These are phyloP conservation scores for Hirtodrosophila confusa DNA, from an alignment of 2,888 invertebrate species.

Conservation along the genomic window DNA sequence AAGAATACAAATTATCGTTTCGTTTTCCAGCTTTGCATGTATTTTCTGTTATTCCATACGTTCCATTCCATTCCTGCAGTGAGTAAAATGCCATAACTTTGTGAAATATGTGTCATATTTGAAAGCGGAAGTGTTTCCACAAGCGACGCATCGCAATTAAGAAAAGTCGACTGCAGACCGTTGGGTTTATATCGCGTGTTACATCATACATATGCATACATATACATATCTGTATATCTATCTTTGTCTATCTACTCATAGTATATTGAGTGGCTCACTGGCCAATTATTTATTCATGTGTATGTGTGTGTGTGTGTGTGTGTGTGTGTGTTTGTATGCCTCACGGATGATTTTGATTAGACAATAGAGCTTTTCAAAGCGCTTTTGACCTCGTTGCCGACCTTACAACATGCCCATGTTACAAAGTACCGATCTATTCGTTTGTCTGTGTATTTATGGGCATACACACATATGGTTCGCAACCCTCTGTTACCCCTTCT, in stretches of 20 bases:
- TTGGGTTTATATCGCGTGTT: constrained; percentile 31
- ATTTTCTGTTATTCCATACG: no score
- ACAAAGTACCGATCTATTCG: constrained; percentile 21
- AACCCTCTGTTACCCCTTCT: constrained; percentile 6
- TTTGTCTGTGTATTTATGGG: constrained; percentile 12
- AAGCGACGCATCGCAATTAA: constrained; percentile 26
- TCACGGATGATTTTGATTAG: constrained; percentile 60
- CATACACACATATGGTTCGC: neutral
- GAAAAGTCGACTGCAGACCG: constrained; percentile 8
- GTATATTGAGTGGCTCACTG: constrained; percentile 22
- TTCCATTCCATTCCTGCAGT: no score
- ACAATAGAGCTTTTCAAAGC: constrained; percentile 63
- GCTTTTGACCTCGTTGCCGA: constrained; percentile 68
- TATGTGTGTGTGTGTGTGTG: neutral
- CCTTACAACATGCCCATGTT: constrained; percentile 65
- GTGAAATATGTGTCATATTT: constrained; percentile 33
- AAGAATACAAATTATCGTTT: no score
- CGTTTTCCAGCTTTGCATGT: no score
- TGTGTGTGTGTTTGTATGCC: constrained; percentile 23
- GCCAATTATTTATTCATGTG: constrained; percentile 42
- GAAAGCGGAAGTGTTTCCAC: constrained; percentile 41
- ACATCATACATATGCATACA: constrained; percentile 22
- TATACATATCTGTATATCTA: constrained; percentile 5
- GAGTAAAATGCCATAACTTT: no score
- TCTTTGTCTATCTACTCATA: constrained; percentile 20